Percentiles rank a stretch among this genome's conserved stretches.
These are phyloP conservation scores for Hirtodrosophila alboralis DNA, from an alignment of 2,888 invertebrate genomes.

Conservation along the genomic window DNA sequence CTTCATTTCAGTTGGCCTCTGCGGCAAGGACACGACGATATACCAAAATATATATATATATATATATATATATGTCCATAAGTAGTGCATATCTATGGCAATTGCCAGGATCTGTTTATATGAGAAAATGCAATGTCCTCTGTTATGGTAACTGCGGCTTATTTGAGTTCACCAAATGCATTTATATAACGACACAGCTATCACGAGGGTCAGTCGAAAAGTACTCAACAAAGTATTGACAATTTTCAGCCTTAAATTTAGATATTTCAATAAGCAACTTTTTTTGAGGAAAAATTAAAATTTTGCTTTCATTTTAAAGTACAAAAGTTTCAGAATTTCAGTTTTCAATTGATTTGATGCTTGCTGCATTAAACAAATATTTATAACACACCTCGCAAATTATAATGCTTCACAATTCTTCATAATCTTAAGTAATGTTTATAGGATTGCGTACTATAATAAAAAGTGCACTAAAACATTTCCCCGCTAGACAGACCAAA, in stretches of 20 bases:
- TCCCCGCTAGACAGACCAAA: constrained; percentile 22
- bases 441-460: constrained; percentile 32
- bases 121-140: constrained; percentile 28
- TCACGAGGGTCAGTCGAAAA: not conserved
- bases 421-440: constrained; percentile 41
- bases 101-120: constrained; percentile 41
- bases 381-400: constrained; percentile 15
- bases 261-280: no score
- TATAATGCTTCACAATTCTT: constrained; percentile 23
- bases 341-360: no score
- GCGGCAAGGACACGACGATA: constrained; percentile 54
- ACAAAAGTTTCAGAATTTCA: no score
- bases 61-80: constrained; percentile 31
- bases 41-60: constrained; percentile 49
- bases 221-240: not conserved
- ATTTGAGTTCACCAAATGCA: constrained; percentile 47
- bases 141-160: constrained; percentile 30
- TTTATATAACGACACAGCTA: constrained; percentile 26
- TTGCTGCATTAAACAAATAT: not conserved
- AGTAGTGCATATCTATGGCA: constrained; percentile 27
- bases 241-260: no score
- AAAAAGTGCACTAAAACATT: constrained; percentile 35
- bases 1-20: constrained; percentile 78
- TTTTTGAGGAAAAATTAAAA: no score
- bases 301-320: no score